Conservation (phyloP, 2,888 invertebrate species). For the Megalurothrips usitatus region DNA sequence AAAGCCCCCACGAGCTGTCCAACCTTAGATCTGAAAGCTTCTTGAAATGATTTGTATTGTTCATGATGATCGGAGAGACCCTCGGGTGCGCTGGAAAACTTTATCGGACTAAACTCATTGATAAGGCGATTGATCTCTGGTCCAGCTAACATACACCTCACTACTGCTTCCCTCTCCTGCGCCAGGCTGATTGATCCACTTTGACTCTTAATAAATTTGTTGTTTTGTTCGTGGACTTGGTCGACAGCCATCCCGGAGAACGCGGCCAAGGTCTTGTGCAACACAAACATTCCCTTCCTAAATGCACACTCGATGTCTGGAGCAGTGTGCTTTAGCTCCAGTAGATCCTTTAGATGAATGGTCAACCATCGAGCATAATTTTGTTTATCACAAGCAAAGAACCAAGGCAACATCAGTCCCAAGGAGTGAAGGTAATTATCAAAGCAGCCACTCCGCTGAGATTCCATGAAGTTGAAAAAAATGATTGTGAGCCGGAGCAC, state of each 20-base stretch:
- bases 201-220: conserved; percentile 16
- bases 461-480: background rate
- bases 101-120: background rate
- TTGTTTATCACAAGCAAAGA: background rate
- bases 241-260: background rate
- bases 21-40: background rate
- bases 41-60: background rate
- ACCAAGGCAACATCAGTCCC: background rate
- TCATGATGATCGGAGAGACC: background rate
- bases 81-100: background rate
- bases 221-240: background rate
- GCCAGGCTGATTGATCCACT: background rate
- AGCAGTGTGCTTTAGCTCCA: background rate
- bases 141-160: conserved; percentile 30
- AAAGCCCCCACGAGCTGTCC: background rate
- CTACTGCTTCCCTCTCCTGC: background rate
- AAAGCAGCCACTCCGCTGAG: background rate
- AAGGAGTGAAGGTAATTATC: background rate
- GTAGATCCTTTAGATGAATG: background rate
- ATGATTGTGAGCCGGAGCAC: background rate
- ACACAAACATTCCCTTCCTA: background rate
- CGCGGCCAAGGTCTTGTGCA: background rate
- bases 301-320: background rate
- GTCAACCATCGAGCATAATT: background rate
- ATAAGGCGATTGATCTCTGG: background rate